phyloP scores from a whole-genome alignment of 2,888 invertebrate genomes.

The Selenia dentaria region DNA sequence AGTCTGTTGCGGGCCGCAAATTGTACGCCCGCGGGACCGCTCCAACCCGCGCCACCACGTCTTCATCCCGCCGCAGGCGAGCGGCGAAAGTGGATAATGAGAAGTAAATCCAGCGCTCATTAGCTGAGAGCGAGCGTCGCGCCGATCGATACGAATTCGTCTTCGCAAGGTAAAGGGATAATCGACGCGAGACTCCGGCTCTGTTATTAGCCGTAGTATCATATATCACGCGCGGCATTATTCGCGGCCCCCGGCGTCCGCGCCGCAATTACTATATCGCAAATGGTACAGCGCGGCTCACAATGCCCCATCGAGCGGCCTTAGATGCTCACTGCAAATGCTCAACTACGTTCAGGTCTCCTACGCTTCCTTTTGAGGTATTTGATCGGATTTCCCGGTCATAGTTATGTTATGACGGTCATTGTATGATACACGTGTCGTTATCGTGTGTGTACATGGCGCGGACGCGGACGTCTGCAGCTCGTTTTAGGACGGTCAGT shows the following conservation, averaged over 20 bases:
- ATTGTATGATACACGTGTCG: slow-evolving; percentile 48
- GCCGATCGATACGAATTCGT: slow-evolving; percentile 78
- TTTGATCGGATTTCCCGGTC: slow-evolving; percentile 24
- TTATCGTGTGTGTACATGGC: slow-evolving; percentile 43
- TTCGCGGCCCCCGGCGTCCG: slow-evolving; percentile 74
- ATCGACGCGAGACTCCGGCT: slow-evolving; percentile 69
- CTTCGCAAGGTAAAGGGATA: slow-evolving; percentile 78
- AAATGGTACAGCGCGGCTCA: slow-evolving; percentile 57
- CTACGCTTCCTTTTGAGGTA: slow-evolving; percentile 30
- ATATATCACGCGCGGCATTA: slow-evolving; percentile 81
- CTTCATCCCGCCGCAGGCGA: slow-evolving; percentile 75
- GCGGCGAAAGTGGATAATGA: slow-evolving; percentile 81
- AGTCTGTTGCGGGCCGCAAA: slow-evolving; percentile 64
- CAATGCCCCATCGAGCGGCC: slow-evolving; percentile 63
- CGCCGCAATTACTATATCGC: slow-evolving; percentile 71
- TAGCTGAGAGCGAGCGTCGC: slow-evolving; percentile 75
- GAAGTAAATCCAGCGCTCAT: slow-evolving; percentile 80
- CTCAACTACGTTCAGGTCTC: slow-evolving; percentile 32
- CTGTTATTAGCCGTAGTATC: slow-evolving; percentile 81
- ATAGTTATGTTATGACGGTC: slow-evolving; percentile 36
- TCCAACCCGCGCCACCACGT: slow-evolving; percentile 58
- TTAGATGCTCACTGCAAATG: slow-evolving; percentile 39
- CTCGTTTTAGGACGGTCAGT: slow-evolving; percentile 60
- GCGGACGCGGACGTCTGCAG: slow-evolving; percentile 47
- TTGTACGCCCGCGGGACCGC: slow-evolving; percentile 67